A percentile compares a stretch with the other conserved stretches of the same genome.
Conservation (phyloP, 35 echinoderm and acorn worm genomes). For the Apostichopus californicus region DNA sequence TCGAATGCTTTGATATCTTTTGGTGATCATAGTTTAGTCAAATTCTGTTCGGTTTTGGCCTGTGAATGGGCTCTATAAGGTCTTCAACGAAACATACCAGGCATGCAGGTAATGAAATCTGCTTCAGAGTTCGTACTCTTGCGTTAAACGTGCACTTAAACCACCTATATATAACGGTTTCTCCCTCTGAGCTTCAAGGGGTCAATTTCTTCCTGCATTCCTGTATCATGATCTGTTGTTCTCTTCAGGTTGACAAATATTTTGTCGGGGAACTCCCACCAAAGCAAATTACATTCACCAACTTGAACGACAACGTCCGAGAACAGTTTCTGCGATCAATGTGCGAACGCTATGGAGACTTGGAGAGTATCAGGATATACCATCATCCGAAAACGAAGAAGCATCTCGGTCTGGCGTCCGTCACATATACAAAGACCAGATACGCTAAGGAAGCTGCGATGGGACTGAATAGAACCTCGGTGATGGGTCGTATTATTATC, state of each 20-base stretch:
- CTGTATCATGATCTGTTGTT: not conserved
- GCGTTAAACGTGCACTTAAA: no score
- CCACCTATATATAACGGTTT: no score
- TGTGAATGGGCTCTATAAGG: no score
- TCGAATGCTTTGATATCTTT: no score
- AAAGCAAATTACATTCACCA: conserved; percentile 96
- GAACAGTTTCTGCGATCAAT: conserved; percentile 81
- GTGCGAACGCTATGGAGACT: conserved; percentile 89
- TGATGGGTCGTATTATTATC: conserved; percentile 97
- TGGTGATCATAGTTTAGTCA: no score
- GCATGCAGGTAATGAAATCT: no score
- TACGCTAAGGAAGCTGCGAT: conserved; percentile 78
- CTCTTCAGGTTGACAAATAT: conserved; percentile 91
- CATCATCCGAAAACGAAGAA: conserved; percentile 86
- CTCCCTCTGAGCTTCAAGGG: no score
- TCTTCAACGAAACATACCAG: no score
- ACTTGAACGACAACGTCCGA: conserved; percentile 95
- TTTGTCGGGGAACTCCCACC: conserved; percentile 94
- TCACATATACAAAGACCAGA: conserved; percentile 76
- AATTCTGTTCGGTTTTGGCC: no score
- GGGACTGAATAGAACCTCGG: conserved; percentile 88
- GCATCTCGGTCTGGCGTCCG: conserved; percentile 87
- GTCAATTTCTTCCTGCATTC: no score
- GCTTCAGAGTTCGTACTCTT: no score
- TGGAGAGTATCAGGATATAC: conserved; percentile 80